Conservation (phyloP, 2,113 vertebrate genomes). For the Isichthys henryi region DNA sequence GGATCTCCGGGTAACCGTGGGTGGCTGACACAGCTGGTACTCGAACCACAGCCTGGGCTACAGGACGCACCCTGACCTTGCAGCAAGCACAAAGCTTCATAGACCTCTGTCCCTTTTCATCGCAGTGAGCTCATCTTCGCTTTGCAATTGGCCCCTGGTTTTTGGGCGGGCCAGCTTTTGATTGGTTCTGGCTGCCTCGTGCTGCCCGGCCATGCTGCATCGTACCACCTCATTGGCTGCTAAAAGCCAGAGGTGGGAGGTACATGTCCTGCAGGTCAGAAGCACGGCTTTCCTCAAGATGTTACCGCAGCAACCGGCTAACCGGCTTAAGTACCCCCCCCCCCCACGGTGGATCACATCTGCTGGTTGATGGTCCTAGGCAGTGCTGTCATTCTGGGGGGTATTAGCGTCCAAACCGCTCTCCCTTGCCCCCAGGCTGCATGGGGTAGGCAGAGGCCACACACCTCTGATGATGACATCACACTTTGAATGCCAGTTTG, state of each 20-base stretch:
- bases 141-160: not conserved
- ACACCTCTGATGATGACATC: not conserved
- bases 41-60: not conserved
- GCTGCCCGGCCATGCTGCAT: not conserved
- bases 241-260: not conserved
- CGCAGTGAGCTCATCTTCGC: no score
- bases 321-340: not conserved
- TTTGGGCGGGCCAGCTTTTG: not conserved
- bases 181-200: not conserved
- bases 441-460: not conserved
- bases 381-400: not conserved
- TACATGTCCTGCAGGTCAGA: not conserved
- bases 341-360: not conserved
- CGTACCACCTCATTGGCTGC: not conserved
- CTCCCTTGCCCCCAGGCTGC: not conserved
- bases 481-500: not conserved
- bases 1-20: not conserved
- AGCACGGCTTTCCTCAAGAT: not conserved
- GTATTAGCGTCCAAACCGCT: not conserved
- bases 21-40: not conserved
- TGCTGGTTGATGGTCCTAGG: not conserved
- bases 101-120: not conserved
- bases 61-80: not conserved
- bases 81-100: not conserved
- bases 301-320: not conserved